Percentiles rank a stretch among this genome's conserved stretches.
These are phyloP conservation scores for Drosophila sulfurigaster DNA, from an alignment of 1,140 invertebrate species.

Conservation along the genomic window DNA sequence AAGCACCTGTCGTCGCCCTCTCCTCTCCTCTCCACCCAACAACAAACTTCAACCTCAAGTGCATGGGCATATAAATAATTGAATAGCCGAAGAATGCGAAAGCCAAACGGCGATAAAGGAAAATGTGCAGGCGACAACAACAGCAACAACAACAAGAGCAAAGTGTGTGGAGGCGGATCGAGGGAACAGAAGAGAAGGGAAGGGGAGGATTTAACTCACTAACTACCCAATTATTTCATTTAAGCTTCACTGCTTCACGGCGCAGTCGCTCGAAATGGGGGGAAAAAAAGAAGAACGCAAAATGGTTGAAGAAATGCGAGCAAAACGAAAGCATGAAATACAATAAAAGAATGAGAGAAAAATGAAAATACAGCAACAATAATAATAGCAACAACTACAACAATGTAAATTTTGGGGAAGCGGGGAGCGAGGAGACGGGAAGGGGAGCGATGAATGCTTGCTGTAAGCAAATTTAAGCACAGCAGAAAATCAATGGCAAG, in stretches of 20 bases:
- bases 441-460: conserved; percentile 12
- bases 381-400: conserved; percentile 31
- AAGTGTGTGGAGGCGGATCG: neutral
- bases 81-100: conserved; percentile 41
- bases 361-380: conserved; percentile 24
- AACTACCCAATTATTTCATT: conserved; percentile 85
- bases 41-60: conserved; percentile 37
- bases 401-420: conserved; percentile 41
- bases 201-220: conserved; percentile 51
- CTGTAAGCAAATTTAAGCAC: conserved; percentile 78
- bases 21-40: neutral
- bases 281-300: conserved; percentile 37
- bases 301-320: conserved; percentile 61
- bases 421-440: conserved; percentile 11
- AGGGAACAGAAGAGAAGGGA: neutral
- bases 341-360: conserved; percentile 34
- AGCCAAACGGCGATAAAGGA: conserved; percentile 13
- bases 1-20: conserved; percentile 3
- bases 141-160: too few species aligned
- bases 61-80: conserved; percentile 71
- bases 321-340: conserved; percentile 58
- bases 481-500: conserved; percentile 74
- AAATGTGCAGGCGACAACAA: neutral
- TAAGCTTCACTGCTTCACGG: conserved; percentile 74
- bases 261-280: neutral